Percentiles rank a stretch among this genome's conserved stretches.
Evolutionary conservation across 1,140 invertebrate species (phyloP).

Genomic region (Drosophila malerkotliana): DNA sequence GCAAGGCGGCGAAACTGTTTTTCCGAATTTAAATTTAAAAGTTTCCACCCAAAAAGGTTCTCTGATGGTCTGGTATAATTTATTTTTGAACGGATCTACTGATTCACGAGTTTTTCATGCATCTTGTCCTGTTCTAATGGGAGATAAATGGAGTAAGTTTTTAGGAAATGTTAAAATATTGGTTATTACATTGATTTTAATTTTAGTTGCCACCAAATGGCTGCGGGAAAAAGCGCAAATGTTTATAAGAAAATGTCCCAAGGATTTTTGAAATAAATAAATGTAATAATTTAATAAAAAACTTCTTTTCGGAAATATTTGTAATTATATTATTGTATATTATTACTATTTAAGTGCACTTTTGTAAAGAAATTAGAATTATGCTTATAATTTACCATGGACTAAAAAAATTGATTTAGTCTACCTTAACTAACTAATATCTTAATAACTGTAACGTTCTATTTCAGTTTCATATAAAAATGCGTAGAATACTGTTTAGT

Average conservation of each 20-base stretch:
- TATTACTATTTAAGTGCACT: too few relatives aligned
- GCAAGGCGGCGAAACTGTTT: conserved; percentile 29
- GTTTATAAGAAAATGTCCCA: conserved; percentile 21
- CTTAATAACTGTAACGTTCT: too few relatives aligned
- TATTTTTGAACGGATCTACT: conserved; percentile 7
- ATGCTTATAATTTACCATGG: background rate
- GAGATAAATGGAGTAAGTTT: conserved; percentile 35
- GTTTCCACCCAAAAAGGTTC: conserved; percentile 17
- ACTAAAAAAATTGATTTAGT: background rate
- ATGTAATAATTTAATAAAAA: background rate
- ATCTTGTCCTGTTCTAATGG: conserved; percentile 27
- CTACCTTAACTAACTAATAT: background rate
- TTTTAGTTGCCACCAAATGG: conserved; percentile 37
- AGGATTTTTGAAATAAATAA: background rate
- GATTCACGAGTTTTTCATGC: conserved; percentile 15
- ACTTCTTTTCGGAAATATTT: background rate
- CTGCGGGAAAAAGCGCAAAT: conserved; percentile 21
- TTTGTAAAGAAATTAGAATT: too few relatives aligned
- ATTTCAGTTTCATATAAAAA: too few relatives aligned
- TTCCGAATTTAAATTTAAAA: conserved; percentile 13
- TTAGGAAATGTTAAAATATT: background rate
- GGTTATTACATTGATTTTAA: background rate
- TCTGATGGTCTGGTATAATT: conserved; percentile 19
- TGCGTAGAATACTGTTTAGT: background rate
- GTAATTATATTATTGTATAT: too few relatives aligned